phyloP scores from a whole-genome alignment of 2,113 vertebrate genomes.

The Hyperoodon ampullatus region DNA sequence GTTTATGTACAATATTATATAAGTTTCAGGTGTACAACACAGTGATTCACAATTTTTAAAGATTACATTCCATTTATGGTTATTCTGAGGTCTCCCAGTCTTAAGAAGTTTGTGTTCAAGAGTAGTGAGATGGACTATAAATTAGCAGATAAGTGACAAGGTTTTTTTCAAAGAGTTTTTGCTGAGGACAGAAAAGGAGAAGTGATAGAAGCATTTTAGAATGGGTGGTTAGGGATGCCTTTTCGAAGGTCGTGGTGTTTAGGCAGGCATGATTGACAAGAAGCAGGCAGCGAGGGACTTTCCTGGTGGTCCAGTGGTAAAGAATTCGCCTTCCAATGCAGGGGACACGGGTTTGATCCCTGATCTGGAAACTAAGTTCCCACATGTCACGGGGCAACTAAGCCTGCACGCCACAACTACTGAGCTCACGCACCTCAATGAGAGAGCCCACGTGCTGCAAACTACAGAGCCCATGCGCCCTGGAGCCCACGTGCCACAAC shows the following conservation, averaged over 20 bases:
- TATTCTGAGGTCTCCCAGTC: not conserved
- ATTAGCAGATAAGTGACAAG: not conserved
- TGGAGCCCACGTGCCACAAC: too few species aligned
- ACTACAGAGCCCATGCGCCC: too few species aligned
- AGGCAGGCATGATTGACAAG: not conserved
- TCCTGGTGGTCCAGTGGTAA: too few species aligned
- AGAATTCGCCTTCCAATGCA: fast-evolving
- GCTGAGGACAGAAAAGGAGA: not conserved
- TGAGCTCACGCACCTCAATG: fast-evolving
- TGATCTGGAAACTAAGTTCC: too few species aligned
- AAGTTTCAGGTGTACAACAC: not conserved
- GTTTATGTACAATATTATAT: not conserved
- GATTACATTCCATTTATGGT: not conserved
- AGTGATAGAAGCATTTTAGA: not conserved
- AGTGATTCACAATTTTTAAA: not conserved
- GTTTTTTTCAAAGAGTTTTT: not conserved
- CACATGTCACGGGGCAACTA: too few species aligned
- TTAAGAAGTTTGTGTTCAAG: not conserved
- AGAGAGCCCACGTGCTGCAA: too few species aligned
- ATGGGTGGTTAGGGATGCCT: not conserved
- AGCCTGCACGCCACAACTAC: too few species aligned
- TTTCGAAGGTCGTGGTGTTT: not conserved
- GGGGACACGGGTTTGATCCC: fast-evolving
- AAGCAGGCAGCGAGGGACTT: not conserved
- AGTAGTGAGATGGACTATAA: not conserved